phyloP scores from a whole-genome alignment of 2,888 invertebrate genomes.

The Zaprionus obscuricornis region DNA sequence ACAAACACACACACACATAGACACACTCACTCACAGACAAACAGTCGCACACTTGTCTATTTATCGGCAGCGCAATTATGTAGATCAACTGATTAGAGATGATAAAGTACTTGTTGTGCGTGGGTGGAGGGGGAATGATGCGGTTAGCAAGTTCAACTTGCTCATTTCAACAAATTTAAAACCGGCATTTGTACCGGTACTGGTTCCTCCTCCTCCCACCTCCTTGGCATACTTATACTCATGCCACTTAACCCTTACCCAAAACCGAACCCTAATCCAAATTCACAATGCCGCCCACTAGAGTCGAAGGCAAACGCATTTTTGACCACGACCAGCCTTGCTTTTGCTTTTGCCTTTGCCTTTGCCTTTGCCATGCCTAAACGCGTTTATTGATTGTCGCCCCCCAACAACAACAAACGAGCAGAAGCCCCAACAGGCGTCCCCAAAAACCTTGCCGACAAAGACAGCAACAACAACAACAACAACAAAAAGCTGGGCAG shows the following conservation, averaged over 20 bases:
- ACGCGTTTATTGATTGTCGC: slow-evolving; percentile 73
- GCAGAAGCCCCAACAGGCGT: slow-evolving; percentile 48
- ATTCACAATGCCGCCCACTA: too few species aligned
- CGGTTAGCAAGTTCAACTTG: too few species aligned
- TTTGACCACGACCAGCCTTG: slow-evolving; percentile 20
- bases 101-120: slow-evolving; percentile 9
- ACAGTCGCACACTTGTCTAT: background rate
- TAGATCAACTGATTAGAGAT: slow-evolving; percentile 44
- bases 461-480: slow-evolving; percentile 39
- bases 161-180: slow-evolving; percentile 37
- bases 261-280: background rate
- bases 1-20: background rate
- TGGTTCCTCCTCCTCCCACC: too few species aligned
- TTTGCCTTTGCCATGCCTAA: too few species aligned
- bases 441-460: slow-evolving; percentile 65
- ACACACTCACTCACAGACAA: too few species aligned
- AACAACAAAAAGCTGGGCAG: slow-evolving; percentile 33
- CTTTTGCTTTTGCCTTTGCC: too few species aligned
- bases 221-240: too few species aligned
- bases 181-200: slow-evolving; percentile 56
- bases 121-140: too few species aligned
- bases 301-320: slow-evolving; percentile 19
- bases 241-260: background rate
- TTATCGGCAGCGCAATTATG: slow-evolving; percentile 33
- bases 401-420: slow-evolving; percentile 27